phyloP scores from a whole-genome alignment of 2,888 invertebrate species.

The Malacosoma neustria region DNA sequence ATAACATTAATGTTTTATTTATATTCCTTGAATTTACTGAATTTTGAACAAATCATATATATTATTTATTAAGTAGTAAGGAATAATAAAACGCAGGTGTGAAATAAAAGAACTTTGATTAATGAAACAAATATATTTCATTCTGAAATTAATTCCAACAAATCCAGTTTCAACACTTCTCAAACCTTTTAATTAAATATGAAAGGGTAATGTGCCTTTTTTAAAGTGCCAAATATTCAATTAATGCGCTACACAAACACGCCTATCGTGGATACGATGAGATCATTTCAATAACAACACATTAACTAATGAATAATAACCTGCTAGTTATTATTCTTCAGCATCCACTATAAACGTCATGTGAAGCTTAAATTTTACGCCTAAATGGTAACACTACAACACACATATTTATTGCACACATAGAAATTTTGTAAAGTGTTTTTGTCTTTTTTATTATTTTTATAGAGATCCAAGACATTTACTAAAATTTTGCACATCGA shows the following conservation, averaged over 20 bases:
- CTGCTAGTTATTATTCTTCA: conserved; percentile 20
- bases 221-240: conserved; percentile 73
- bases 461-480: conserved; percentile 75
- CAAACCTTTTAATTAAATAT: conserved; percentile 62
- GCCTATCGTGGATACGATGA: conserved; percentile 49
- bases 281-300: conserved; percentile 53
- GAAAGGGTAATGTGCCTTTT: conserved; percentile 72
- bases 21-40: too few species aligned
- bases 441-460: conserved; percentile 72
- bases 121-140: conserved; percentile 77
- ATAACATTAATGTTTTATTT: too few species aligned
- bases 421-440: conserved; percentile 74
- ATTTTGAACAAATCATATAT: too few species aligned
- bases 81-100: background rate
- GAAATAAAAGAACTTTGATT: conserved; percentile 49
- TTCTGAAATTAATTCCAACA: conserved; percentile 75
- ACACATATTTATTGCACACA: conserved; percentile 76
- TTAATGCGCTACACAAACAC: conserved; percentile 52
- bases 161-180: conserved; percentile 75
- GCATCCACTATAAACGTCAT: conserved; percentile 35
- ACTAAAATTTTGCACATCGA: conserved; percentile 75
- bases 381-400: conserved; percentile 74
- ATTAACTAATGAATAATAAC: conserved; percentile 28
- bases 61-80: too few species aligned
- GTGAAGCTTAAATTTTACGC: conserved; percentile 60